Base-by-base conservation (phyloP, 2,113 vertebrate species). In the Crotalus tigris region DNA sequence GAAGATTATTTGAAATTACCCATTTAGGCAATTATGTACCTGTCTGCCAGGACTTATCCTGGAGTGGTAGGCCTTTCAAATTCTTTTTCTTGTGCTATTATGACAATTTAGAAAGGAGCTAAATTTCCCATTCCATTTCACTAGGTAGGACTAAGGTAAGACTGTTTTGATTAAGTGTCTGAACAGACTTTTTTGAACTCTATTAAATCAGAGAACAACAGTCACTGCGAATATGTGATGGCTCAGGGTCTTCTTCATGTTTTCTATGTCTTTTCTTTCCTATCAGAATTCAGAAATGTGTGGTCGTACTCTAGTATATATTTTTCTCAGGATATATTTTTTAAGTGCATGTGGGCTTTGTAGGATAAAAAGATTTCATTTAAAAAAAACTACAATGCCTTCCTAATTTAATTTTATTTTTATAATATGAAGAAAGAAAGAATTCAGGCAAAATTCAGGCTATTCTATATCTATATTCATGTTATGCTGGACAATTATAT, bases 1-100 rank as follows among this genome's bases (percentile, higher is more conserved):
- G 9, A 94, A 94, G 58, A 90, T 88, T 85, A 93, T 87, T 92
- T 93, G 85, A 88, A 93, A 85, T 21, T 94, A 24, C 75, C 54
- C 0, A 88, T 92, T 91, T 85, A 89, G 88, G 85, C 33, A 85
- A 51, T 93, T 93, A 90, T 24, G 24, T 92, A 91, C 59, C 64
- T 92, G 89, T 19, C 6, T n/a, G 21, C 13, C 11, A 92, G 88
- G 96, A 53, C 1, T 81, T 93, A 7, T 87, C 1, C 19, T 90
- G 11, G 64, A 46, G 3, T 55, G 75, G 1, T 49, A 94, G 1
- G 1, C 85, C 90, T 95, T 85, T 8, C 64, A 89, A 0, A 11
- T 53, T 87, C 12, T 81, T n/a, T 69, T 7, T 46, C 4, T n/a
- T 90, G 90, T 92, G 44, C 0, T 92, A 5, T 8, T 89, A 21